Base-by-base conservation (phyloP, 1,140 invertebrate species). In the Harlomillsia oculata region DNA sequence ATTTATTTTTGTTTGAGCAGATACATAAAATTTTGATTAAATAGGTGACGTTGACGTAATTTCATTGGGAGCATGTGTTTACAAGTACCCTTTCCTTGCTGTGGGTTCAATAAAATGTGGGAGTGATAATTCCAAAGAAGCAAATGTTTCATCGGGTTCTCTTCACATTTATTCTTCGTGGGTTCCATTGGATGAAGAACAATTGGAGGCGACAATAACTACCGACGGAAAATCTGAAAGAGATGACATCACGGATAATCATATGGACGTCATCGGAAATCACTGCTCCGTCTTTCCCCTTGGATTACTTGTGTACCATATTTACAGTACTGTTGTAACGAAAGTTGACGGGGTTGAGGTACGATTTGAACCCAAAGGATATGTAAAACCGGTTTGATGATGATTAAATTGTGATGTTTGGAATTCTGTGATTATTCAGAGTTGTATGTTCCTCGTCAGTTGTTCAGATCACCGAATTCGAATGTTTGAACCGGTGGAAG, bases 381-480 rank as follows among this genome's bases (percentile, higher is more conserved):
- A n/a, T n/a, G n/a, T n/a, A n/a, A n/a, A n/a, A n/a, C n/a, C n/a
- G n/a, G n/a, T n/a, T n/a, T n/a, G n/a, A n/a, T n/a, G n/a, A n/a
- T n/a, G n/a, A n/a, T n/a, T n/a, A n/a, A 11, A 9, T 46, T 4
- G 4, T 25, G n/a, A 36, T 41, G 2, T 48, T 11, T 32, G 30
- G 43, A 3, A 18, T 36, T 41, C 11, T 21, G 23, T 46, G 14
- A 16, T 51, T n/a, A 5, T 48, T n/a, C 29, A 63, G 60, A 57
- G 53, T 32, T 56, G 56, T 40, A 29, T 65, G 14, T 52, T 65
- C 13, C 32, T 65, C 1, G 34, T 65, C 2, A 60, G 56, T 28
- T 60, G 64, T 9, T 62, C 57, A 1, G 64, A 65, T 50, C 16
- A 28, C 13, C 45, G 34, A 23, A 53, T 65, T 28, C 60, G 62